A percentile compares a stretch with the other conserved stretches of the same genome.
Conservation (phyloP, 1,140 invertebrate genomes). For the Drosophila pectinifera region DNA sequence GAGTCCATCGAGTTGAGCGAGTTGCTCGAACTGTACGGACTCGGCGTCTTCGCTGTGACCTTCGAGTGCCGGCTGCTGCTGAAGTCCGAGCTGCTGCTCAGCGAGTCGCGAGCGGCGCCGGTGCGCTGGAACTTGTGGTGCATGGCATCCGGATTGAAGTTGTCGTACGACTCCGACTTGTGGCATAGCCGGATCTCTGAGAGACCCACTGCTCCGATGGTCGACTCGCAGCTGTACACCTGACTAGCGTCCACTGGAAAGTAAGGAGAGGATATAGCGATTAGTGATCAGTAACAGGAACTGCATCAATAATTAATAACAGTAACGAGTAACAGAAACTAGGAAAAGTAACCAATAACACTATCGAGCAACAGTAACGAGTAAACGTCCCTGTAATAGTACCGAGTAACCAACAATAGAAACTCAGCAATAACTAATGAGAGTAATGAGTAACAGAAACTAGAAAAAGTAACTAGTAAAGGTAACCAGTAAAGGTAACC, state of each 20-base stretch:
- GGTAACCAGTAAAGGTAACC: no score
- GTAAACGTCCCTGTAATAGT: no score
- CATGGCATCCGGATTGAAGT: constrained; percentile 77
- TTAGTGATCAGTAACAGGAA: neutral
- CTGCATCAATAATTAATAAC: no score
- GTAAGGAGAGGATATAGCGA: neutral
- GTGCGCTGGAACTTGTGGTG: constrained; percentile 80
- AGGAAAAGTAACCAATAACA: no score
- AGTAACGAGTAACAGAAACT: no score
- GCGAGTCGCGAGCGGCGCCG: constrained; percentile 65
- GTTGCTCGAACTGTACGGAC: constrained; percentile 84
- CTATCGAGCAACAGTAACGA: no score
- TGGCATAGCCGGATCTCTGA: constrained; percentile 82
- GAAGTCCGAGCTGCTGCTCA: constrained; percentile 84
- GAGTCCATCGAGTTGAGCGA: constrained; percentile 84
- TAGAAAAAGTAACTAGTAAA: no score
- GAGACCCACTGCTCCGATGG: constrained; percentile 82
- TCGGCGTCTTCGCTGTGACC: constrained; percentile 80
- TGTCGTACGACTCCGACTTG: constrained; percentile 81
- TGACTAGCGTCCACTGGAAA: constrained; percentile 80
- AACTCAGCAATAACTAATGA: no score
- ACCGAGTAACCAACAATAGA: no score
- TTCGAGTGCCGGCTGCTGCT: constrained; percentile 82
- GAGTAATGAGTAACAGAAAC: no score
- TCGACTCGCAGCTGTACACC: constrained; percentile 83